These are phyloP conservation scores for Xiphophorus couchianus DNA, from an alignment of 2,113 vertebrate genomes.

Conservation along the genomic window DNA sequence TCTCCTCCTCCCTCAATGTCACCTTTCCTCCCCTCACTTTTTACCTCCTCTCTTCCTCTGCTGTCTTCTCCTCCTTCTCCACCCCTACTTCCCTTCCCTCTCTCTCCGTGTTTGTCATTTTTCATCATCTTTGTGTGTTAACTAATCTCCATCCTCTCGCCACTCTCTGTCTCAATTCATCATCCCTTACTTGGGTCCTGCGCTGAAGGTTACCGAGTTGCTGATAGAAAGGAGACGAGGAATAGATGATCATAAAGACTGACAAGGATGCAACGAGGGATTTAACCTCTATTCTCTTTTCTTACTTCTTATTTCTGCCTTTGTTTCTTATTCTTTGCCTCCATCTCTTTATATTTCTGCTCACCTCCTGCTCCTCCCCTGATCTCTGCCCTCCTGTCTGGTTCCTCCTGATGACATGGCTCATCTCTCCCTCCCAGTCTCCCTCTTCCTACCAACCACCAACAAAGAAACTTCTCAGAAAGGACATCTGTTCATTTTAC, in stretches of 20 bases:
- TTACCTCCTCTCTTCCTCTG: conserved; percentile 46
- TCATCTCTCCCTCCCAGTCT: conserved; percentile 33
- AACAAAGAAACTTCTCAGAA: conserved; percentile 42
- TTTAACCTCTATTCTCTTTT: conserved; percentile 36
- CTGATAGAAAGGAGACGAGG: conserved; percentile 66
- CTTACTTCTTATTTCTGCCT: conserved; percentile 16
- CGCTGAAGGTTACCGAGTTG: conserved; percentile 75
- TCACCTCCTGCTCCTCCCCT: conserved; percentile 23
- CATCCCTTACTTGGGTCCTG: conserved; percentile 74
- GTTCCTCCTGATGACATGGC: conserved; percentile 43
- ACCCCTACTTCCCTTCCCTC: background rate
- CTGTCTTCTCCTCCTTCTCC: conserved; percentile 21
- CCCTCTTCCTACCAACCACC: conserved; percentile 47
- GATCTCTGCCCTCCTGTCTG: conserved; percentile 61
- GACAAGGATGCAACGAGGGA: conserved; percentile 55
- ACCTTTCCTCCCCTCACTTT: conserved; percentile 68
- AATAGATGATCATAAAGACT: conserved; percentile 68
- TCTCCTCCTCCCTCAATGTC: conserved; percentile 70
- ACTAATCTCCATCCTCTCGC: conserved; percentile 79
- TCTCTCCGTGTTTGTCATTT: conserved; percentile 77
- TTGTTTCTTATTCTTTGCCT: conserved; percentile 4
- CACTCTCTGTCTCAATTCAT: conserved; percentile 80
- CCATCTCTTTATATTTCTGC: conserved; percentile 9
- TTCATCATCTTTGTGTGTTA: conserved; percentile 77
- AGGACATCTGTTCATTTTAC: conserved; percentile 5